phyloP scores from a whole-genome alignment of 2,113 vertebrate species.

The Eulacestoma nigropectus region DNA sequence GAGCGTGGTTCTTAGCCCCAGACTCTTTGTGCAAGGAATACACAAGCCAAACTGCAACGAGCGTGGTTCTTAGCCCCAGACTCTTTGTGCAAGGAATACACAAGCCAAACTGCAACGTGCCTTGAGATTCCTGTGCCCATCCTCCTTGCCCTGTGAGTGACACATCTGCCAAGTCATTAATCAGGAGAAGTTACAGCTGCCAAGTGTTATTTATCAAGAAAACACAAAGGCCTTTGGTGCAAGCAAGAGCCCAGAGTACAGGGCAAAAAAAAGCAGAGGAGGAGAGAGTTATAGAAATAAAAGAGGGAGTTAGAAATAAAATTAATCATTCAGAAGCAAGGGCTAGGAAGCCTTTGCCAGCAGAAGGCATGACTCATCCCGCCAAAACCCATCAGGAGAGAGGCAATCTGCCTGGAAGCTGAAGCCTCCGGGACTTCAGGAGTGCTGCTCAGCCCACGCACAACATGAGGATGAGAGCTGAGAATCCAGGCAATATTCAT shows the following conservation, averaged over 20 bases:
- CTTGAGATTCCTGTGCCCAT: neutral
- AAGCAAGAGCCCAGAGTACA: neutral
- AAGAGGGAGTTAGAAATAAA: neutral
- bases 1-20: accelerated
- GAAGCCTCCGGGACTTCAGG: conserved; percentile 11
- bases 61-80: accelerated
- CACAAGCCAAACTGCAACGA: neutral
- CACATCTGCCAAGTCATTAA: neutral
- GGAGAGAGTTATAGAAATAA: neutral
- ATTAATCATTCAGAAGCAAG: neutral
- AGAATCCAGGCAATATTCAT: neutral
- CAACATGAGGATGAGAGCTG: neutral
- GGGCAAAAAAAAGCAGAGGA: neutral
- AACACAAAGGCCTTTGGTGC: neutral
- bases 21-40: neutral
- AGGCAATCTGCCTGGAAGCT: neutral
- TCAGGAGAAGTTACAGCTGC: neutral
- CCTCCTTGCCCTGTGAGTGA: neutral
- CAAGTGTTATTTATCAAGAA: neutral
- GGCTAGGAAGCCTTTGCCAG: conserved; percentile 7
- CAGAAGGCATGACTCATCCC: conserved; percentile 8
- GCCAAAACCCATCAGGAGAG: neutral
- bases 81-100: neutral
- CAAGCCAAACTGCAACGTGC: neutral
- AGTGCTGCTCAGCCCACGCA: conserved; percentile 5